These are phyloP conservation scores for Neoscelio sp. DNA, from an alignment of 2,888 invertebrate species.

Conservation along the genomic window DNA sequence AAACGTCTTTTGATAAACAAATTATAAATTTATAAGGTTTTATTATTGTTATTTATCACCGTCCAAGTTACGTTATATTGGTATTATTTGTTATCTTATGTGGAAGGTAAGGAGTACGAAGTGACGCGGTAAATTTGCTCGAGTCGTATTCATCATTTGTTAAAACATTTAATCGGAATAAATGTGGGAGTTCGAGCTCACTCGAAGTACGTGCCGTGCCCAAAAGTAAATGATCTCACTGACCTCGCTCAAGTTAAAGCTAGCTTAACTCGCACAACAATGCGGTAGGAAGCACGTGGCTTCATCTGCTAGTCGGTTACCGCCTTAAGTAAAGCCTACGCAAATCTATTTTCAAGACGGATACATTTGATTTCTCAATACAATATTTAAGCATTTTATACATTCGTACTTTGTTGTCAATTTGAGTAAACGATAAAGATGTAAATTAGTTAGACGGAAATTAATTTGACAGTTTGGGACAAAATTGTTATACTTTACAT, in stretches of 20 bases:
- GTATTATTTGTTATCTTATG: too few species aligned
- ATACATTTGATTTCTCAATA: conserved; percentile 32
- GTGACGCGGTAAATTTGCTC: conserved; percentile 1
- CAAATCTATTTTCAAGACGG: conserved; percentile 44
- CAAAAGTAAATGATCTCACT: conserved; percentile 55
- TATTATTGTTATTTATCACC: too few species aligned
- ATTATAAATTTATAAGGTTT: too few species aligned
- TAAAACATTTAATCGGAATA: conserved; percentile 9
- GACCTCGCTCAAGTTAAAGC: conserved; percentile 60
- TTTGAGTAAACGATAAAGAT: too few species aligned
- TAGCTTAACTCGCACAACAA: conserved; percentile 48
- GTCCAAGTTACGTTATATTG: too few species aligned
- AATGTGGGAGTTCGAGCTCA: conserved; percentile 15
- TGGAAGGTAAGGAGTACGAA: too few species aligned
- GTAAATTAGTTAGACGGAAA: too few species aligned
- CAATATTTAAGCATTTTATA: background rate
- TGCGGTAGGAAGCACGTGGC: conserved; percentile 47
- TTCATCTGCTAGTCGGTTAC: conserved; percentile 27
- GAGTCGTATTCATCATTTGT: conserved; percentile 3
- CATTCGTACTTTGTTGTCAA: too few species aligned
- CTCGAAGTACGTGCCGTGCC: conserved; percentile 10
- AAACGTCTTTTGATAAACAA: conserved; percentile 19
- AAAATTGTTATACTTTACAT: too few species aligned
- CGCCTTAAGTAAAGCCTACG: conserved; percentile 43
- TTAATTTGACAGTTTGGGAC: too few species aligned